These are phyloP conservation scores for Rugalucina vietnamica DNA, from an alignment of 2,888 invertebrate species.

Conservation along the genomic window DNA sequence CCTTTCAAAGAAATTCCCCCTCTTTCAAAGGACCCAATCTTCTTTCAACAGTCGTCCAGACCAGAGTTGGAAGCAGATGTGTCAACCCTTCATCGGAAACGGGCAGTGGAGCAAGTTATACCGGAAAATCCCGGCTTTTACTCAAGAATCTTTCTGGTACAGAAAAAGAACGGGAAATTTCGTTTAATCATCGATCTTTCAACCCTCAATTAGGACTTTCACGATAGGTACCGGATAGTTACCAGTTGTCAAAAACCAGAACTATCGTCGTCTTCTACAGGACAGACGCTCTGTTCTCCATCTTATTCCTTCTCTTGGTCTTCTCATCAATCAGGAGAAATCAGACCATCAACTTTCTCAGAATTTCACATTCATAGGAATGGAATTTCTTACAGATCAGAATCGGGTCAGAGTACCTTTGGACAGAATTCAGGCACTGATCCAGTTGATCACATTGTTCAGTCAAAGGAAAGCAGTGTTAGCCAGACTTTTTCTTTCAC, in stretches of 20 bases:
- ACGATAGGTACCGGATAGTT: neutral
- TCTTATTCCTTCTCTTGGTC: neutral
- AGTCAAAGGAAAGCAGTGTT: neutral
- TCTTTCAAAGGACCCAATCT: too few relatives aligned
- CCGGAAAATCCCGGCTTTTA: neutral
- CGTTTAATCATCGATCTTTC: neutral
- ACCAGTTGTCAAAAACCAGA: neutral
- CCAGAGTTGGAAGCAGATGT: too few relatives aligned
- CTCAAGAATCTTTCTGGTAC: neutral
- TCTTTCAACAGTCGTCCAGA: too few relatives aligned
- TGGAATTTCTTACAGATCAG: neutral
- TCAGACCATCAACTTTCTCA: conserved; percentile 24
- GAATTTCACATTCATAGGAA: too few relatives aligned
- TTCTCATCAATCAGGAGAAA: conserved; percentile 24
- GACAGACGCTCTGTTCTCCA: neutral
- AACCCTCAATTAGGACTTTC: neutral
- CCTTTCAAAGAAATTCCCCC: too few relatives aligned
- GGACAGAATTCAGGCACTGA: neutral
- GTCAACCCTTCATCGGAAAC: neutral
- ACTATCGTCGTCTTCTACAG: neutral
- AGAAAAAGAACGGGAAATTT: conserved; percentile 8
- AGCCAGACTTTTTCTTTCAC: conserved; percentile 21
- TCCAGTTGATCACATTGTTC: neutral
- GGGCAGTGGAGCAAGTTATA: neutral
- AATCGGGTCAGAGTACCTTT: neutral